Evolutionary conservation across 2,888 invertebrate species (phyloP), one percentile per base, ranked within the genome.

Genomic region (Euplagia quadripunctaria): DNA sequence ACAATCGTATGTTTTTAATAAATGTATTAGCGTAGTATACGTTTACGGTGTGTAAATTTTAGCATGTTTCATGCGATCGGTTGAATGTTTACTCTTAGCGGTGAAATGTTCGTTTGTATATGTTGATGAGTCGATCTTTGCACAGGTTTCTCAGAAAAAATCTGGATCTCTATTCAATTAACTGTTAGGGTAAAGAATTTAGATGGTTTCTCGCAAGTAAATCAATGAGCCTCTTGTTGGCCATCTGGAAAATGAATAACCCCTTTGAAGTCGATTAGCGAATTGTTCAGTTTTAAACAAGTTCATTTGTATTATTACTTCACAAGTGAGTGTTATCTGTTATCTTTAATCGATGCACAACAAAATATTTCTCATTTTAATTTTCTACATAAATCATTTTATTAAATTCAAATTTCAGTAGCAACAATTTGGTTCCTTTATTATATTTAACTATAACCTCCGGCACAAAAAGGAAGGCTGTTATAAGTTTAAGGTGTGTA

Each of bases 61-160:
- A n/a, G 42, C 55, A 55, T 55, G n/a, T 55, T 43, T 55, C 68
- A 77, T 73, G 74, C 46, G 16, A 43, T 74, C 67, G 69, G 66
- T 77, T 20, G 64, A 65, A 63, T 74, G 66, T 78, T 76, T 76
- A 78, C 70, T 41, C 65, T 66, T 20, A 46, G 46, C 43, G 17
- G n/a, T 20, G 20, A 20, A 43, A 11, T 78, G 66, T 78, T 61
- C 17, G 4, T 46, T 58, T 5, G 20, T 20, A 63, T 17, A 69
- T 20, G 63, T 67, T 63, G 55, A 49, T 17, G 16, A 42, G 49
- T 71, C 7, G 64, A 14, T 71, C 52, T 55, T n/a, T 31, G n/a
- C n/a, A 58, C 68, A 46, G 61, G 61, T n/a, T 68, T 68, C 68
- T 20, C 31, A 16, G 68, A 68, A 68, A 31, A 52, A 16, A 49